These are phyloP conservation scores for Chaetodon trifascialis DNA, from an alignment of 2,113 vertebrate genomes.

Conservation along the genomic window DNA sequence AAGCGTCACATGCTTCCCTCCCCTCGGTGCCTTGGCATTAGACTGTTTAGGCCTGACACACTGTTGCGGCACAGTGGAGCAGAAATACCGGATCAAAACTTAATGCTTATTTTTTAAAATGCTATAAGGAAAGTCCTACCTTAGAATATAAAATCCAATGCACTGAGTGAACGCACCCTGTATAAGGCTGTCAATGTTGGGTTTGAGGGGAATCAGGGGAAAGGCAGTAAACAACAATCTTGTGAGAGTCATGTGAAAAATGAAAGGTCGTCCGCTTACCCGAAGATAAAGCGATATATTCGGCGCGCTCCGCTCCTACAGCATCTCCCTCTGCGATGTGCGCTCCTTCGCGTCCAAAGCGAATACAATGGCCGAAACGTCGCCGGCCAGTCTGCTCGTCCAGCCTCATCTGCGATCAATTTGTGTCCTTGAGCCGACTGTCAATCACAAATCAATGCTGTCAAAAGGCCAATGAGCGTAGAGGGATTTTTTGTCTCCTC, in stretches of 20 bases:
- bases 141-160: background rate
- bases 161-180: too few species aligned
- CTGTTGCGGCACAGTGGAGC: background rate
- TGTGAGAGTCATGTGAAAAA: conserved; percentile 38
- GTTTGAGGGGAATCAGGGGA: too few species aligned
- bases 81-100: background rate
- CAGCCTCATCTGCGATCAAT: conserved; percentile 10
- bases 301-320: background rate
- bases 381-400: background rate
- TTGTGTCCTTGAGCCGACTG: conserved; percentile 23
- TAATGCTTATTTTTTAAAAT: background rate
- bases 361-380: background rate
- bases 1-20: background rate
- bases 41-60: conserved; percentile 22
- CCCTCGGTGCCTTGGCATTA: background rate
- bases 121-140: too few species aligned
- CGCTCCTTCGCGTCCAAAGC: too few species aligned
- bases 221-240: conserved; percentile 8
- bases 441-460: conserved; percentile 20
- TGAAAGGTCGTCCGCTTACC: conserved; percentile 47
- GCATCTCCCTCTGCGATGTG: background rate
- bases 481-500: background rate
- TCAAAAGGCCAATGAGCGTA: conserved; percentile 10
- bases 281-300: background rate
- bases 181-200: too few species aligned